Base-by-base conservation (phyloP, 2,888 invertebrate species). In the Yponomeuta malinellus region DNA sequence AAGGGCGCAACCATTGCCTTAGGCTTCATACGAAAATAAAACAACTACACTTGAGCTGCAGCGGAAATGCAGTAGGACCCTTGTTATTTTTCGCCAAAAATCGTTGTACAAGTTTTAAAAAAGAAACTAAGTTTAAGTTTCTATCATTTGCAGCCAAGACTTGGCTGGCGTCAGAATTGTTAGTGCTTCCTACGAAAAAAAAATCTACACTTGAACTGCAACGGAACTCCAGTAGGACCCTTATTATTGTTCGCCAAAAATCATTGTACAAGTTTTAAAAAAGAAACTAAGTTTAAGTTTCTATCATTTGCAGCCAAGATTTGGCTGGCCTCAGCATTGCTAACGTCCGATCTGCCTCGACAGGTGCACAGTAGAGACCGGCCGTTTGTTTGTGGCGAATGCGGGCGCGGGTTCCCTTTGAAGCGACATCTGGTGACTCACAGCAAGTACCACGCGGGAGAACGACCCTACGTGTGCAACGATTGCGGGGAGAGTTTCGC, bases 401-500 rank as follows among this genome's bases (percentile, higher is more conserved):
- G 97, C 83, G 96, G 97, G 1, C 94, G 96, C 74, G 94, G 96
- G 59, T 97, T 97, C 86, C 96, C 97, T 0, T 87, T 97, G 68
- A 96, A 96, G 87, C 93, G 97, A 70, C 97, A 97, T 79, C 90
- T 97, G 70, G 96, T 96, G 48, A 97, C 97, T 72, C 97, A 97
- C 89, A 95, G 95, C 87, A 97, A 97, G 93, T 96, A 96, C 85
- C 97, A 97, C 87, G 96, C 96, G 43, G 97, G 97, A 9, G 96
- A 97, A 83, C 90, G 97, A 74, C 97, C 97, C 1, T 96, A 95
- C 80, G 95, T 98, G 82, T 98, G 98, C 88, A 93, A 88, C 89
- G 96, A 98, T 74, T 99, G 99, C 82, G 96, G 96, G 3, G 99
- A 99, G 88, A 97, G 98, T 73, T 98, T 98, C 88, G 96, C 97